phyloP scores from a whole-genome alignment of 2,113 vertebrate species.

The Antigone vipio region DNA sequence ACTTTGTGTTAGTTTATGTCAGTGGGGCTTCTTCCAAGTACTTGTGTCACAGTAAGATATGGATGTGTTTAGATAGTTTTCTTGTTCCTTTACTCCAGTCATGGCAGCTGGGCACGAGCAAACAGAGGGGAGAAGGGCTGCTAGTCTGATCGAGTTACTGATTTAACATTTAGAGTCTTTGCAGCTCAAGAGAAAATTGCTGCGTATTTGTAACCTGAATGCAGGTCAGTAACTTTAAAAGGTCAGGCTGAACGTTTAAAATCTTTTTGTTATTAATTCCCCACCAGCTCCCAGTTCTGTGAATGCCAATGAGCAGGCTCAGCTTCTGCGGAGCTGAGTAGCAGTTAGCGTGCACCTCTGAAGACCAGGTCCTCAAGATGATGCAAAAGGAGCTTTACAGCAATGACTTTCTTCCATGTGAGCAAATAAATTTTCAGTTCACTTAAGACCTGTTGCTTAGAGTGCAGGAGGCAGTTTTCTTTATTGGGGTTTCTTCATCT shows the following conservation, averaged over 20 bases:
- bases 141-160: neutral
- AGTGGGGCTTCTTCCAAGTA: constrained; percentile 59
- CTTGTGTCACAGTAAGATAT: constrained; percentile 50
- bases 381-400: neutral
- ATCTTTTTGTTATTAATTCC: constrained; percentile 13
- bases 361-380: neutral
- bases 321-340: neutral
- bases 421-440: neutral
- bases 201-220: constrained; percentile 41
- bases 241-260: constrained; percentile 2
- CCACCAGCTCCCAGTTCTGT: neutral
- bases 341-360: neutral
- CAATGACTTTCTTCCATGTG: neutral
- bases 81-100: constrained; percentile 41
- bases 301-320: constrained; percentile 9
- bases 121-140: neutral
- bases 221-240: constrained; percentile 50
- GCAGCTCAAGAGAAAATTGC: constrained; percentile 23
- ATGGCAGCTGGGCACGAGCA: neutral
- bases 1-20: constrained; percentile 62
- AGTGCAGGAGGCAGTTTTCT: neutral
- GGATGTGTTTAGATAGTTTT: constrained; percentile 43
- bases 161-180: constrained; percentile 32
- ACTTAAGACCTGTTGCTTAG: neutral
- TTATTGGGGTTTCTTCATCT: neutral